Evolutionary conservation across 2,888 invertebrate genomes (phyloP).

Genomic region (Hirudinaria manillensis): DNA sequence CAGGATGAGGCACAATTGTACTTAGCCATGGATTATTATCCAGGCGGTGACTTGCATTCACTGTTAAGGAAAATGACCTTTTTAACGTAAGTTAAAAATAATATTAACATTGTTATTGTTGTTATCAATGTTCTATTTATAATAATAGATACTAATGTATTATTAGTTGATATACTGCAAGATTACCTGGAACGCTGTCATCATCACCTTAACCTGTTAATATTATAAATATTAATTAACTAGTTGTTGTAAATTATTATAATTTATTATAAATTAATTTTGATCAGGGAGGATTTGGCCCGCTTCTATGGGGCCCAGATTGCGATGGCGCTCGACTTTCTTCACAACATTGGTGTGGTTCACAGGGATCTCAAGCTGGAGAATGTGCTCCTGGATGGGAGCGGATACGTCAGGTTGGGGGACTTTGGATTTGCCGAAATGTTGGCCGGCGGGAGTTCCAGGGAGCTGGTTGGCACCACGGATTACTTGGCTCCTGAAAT

Average conservation of each 20-base stretch:
- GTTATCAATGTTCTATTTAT: too few species aligned
- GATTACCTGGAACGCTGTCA: too few species aligned
- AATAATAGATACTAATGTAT: too few species aligned
- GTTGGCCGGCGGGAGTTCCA: conserved; percentile 96
- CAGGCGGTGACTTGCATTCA: conserved; percentile 99
- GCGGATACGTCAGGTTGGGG: conserved; percentile 91
- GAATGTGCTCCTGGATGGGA: conserved; percentile 86
- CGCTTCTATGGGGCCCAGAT: conserved; percentile 65
- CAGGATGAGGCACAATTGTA: conserved; percentile 5
- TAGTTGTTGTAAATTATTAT: too few species aligned
- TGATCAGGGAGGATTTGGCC: conserved; percentile 41
- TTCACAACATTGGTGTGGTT: conserved; percentile 96
- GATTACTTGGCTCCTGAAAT: conserved; percentile 69
- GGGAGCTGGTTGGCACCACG: conserved; percentile 97
- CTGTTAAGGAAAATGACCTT: conserved; percentile 94
- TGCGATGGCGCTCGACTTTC: conserved; percentile 96
- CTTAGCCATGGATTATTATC: conserved; percentile 88
- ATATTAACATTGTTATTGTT: too few species aligned
- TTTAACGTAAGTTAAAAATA: conserved; percentile 62
- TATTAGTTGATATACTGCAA: too few species aligned
- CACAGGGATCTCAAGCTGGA: conserved; percentile 96
- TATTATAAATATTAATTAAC: too few species aligned
- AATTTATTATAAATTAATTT: too few species aligned
- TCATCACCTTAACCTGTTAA: too few species aligned
- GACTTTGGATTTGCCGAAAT: conserved; percentile 95